Percentiles rank a stretch among this genome's conserved stretches.
Conservation (phyloP, 2,888 invertebrate species). For the Strigamia maritima region DNA sequence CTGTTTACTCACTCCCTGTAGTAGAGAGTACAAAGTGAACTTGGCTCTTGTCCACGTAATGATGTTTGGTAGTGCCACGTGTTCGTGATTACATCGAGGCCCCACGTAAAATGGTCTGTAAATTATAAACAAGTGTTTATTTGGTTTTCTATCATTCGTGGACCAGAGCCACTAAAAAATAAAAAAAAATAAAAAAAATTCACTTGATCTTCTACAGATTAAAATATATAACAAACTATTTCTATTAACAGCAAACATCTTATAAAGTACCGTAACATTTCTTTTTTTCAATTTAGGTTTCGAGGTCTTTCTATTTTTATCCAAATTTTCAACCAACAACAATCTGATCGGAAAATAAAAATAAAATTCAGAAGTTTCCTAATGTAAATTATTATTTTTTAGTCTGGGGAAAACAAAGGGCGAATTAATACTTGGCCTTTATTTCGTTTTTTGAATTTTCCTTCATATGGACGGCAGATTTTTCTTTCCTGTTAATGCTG, state of each 20-base stretch:
- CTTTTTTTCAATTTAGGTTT: neutral
- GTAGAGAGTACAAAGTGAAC: conserved; percentile 13
- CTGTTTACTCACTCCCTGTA: neutral
- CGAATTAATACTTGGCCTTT: neutral
- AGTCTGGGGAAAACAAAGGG: neutral
- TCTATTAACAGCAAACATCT: neutral
- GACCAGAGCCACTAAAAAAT: neutral
- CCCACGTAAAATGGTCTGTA: conserved; percentile 13
- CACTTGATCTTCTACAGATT: neutral
- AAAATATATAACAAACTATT: neutral
- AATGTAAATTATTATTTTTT: neutral
- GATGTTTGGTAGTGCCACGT: conserved; percentile 23
- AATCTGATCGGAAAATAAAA: neutral
- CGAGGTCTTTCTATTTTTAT: conserved; percentile 14
- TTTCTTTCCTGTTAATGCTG: neutral
- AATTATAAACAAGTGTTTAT: conserved; percentile 23
- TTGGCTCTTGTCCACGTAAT: conserved; percentile 23
- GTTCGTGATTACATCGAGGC: conserved; percentile 3
- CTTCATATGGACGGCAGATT: neutral
- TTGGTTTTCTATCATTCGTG: neutral
- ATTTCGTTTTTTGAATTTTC: neutral
- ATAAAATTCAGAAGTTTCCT: neutral
- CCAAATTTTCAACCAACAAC: neutral
- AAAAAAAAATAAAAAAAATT: neutral
- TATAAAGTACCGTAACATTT: neutral